Evolutionary conservation across 2,113 vertebrate genomes (phyloP), one percentile per base, ranked within the genome.

Genomic region (Elephas maximus): DNA sequence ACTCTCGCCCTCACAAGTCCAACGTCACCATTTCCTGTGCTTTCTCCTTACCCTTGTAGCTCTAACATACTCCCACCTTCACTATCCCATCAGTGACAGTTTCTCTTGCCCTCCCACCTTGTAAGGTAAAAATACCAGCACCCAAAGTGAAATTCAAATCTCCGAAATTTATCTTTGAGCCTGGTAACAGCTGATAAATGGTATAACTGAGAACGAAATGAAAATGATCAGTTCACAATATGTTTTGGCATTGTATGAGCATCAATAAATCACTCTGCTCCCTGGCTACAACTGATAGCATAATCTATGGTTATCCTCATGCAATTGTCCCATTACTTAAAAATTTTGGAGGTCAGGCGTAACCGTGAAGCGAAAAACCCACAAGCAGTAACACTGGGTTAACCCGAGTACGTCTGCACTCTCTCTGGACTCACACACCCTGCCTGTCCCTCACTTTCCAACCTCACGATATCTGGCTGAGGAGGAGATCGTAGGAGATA

Each of bases 201-300:
- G 65, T 41, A 63, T 33, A 30, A 37, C 65, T 88, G 10, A 81
- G 45, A 88, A 88, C 6, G 8, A 60, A 77, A 92, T 48, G 33
- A 92, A 90, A 77, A 92, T 48, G 33, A 92, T 87, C 2, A 57
- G 11, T 74, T 78, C 79, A 80, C 93, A 88, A 81, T 45, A 51
- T 10, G 20, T 62, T 86, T 65, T 81, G 86, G 57, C 44, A 77
- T 26, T 84, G 5, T 26, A 74, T 2, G 28, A 8, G 60, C 9
- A 37, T 91, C 60, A 81, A 23, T 69, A 14, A 71, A 93, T 62
- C 77, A 76, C 60, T 74, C 23, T 44, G 30, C 11, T 90, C 4
- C 74, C 37, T 45, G 26, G 20, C 18, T 23, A 11, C 51, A 24
- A 83, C 5, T 53, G 74, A 30, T 53, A 69, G 21, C 18, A 76